Percentiles rank a stretch among this genome's conserved stretches.
Evolutionary conservation across 2,113 vertebrate species (phyloP).

Genomic region (Circaetus cinerascens): DNA sequence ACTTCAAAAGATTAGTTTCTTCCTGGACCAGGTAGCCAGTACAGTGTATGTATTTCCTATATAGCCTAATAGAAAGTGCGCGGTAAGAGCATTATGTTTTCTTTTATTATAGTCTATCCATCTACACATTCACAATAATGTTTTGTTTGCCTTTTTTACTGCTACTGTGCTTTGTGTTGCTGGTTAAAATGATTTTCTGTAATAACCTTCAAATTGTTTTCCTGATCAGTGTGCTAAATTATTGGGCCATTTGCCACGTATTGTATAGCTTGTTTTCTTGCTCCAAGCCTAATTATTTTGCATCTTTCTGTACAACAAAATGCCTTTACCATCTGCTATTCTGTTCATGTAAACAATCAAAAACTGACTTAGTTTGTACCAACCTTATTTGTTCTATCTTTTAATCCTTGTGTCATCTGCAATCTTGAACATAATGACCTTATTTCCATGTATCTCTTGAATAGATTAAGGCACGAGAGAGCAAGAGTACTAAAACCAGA

Average conservation of each 20-base stretch:
- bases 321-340: not conserved
- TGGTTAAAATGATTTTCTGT: conserved; percentile 36
- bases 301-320: conserved; percentile 9
- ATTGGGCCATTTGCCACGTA: conserved; percentile 50
- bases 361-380: not conserved
- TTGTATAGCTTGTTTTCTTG: conserved; percentile 22
- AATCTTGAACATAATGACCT: not conserved
- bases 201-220: conserved; percentile 51
- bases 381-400: not conserved
- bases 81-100: not conserved
- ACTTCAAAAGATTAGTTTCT: not conserved
- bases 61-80: not conserved
- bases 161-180: not conserved
- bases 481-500: not conserved
- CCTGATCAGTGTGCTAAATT: conserved; percentile 38
- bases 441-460: not conserved
- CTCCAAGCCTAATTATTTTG: conserved; percentile 44
- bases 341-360: not conserved
- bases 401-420: not conserved
- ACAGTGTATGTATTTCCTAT: not conserved
- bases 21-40: not conserved
- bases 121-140: not conserved
- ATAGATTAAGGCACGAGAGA: not conserved
- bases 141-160: conserved; percentile 47
- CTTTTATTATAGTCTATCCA: conserved; percentile 22